These are phyloP conservation scores for Erythrolamprus reginae DNA, from an alignment of 2,113 vertebrate species.

Conservation along the genomic window DNA sequence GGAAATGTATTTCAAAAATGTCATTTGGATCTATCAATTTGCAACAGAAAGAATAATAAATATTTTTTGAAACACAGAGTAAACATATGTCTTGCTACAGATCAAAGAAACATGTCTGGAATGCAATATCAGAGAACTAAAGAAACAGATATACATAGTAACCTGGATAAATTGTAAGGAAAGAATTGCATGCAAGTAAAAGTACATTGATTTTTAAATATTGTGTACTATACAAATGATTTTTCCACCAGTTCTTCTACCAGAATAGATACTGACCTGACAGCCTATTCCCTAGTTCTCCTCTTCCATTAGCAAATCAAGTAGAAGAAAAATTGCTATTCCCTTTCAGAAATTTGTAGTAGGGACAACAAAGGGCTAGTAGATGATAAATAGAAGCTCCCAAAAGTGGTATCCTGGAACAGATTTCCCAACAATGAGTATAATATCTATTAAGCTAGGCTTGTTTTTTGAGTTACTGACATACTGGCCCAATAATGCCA, in stretches of 20 bases:
- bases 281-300: background rate
- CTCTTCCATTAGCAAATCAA: background rate
- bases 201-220: fast-evolving
- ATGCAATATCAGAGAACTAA: background rate
- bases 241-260: background rate
- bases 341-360: background rate
- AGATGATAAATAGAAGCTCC: background rate
- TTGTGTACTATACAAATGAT: background rate
- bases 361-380: background rate
- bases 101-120: background rate
- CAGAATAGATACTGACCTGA: background rate
- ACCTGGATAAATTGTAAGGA: background rate
- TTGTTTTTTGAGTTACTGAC: background rate
- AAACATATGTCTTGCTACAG: background rate
- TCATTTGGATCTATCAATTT: background rate
- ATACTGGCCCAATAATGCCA: background rate
- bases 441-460: background rate
- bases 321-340: background rate
- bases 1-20: background rate
- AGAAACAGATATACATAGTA: fast-evolving
- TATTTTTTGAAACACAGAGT: background rate
- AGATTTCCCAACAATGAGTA: background rate
- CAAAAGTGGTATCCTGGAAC: background rate
- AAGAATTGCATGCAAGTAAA: background rate
- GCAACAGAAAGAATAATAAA: background rate